Conservation (phyloP, 2,113 vertebrate species). For the Tauraco erythrolophus region DNA sequence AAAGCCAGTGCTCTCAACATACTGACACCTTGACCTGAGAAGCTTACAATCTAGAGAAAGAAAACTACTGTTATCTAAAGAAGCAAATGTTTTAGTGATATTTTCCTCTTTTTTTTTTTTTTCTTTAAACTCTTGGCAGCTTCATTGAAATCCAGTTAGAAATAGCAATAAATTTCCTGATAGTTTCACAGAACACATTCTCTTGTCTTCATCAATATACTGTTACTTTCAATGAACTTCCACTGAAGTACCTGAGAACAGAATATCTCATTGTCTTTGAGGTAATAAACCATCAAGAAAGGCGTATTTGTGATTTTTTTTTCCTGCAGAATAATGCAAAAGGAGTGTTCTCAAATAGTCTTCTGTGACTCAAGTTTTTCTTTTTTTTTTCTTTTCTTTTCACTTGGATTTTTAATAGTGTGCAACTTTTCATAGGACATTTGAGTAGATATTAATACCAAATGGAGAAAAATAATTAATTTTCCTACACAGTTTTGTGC, state of each 20-base stretch:
- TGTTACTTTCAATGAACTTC: background rate
- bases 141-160: background rate
- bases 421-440: background rate
- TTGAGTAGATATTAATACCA: background rate
- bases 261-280: background rate
- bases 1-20: background rate
- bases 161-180: background rate
- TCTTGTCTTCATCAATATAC: background rate
- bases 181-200: background rate
- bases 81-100: background rate
- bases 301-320: fast-evolving
- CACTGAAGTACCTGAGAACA: background rate
- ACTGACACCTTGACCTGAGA: background rate
- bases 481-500: background rate
- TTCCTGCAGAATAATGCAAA: background rate
- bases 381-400: too few relatives aligned
- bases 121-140: fast-evolving
- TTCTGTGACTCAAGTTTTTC: background rate
- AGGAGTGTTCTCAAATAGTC: background rate
- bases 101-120: fast-evolving
- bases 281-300: background rate
- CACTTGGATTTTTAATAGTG: background rate
- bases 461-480: conserved; percentile 4
- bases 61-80: background rate
- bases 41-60: background rate